Evolutionary conservation across 2,113 vertebrate species (phyloP), one percentile per base, ranked within the genome.

Genomic region (Passer domesticus): DNA sequence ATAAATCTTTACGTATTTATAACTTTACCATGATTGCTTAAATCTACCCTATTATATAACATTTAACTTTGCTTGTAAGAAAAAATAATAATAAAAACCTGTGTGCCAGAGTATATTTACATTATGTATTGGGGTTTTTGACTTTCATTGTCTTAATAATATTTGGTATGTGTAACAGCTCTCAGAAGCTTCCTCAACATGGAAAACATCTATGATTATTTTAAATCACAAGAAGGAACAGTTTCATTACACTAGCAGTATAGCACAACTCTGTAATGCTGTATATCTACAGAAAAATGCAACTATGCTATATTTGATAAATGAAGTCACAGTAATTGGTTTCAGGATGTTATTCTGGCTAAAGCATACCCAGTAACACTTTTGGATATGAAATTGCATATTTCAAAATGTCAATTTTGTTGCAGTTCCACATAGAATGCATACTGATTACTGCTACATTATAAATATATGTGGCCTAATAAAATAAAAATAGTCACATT

Each of bases 261-360:
- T 69, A 87, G 73, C 3, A 2, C 39, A 92, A 83, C 60, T 64
- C 59, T 66, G 75, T 50, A 96, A 55, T 15, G 25, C 37, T 92
- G 24, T 83, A 15, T 55, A 89, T 88, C 96, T 94, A 95, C 68
- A 96, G 94, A 95, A 39, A 97, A 97, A 97, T 22, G 70, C 88
- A 97, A 81, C 95, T 91, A 89, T 93, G 70, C 47, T 81, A 79
- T 92, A 94, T 97, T 97, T 98, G 97, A 98, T 98, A 98, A 98
- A 98, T 98, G 98, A 98, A 98, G 94, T 93, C 88, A 91, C 92
- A 97, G 97, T 98, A 99, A 99, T 98, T 98, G 98, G 97, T 98
- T 98, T 97, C 95, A 96, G 95, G 93, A 97, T 96, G 94, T 97
- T 95, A 97, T 97, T 98, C 94, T 94, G 88, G 92, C 95, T 97